Percentiles rank a stretch among this genome's conserved stretches.
Conservation (phyloP, 2,888 invertebrate species). For the Agrochola lota region DNA sequence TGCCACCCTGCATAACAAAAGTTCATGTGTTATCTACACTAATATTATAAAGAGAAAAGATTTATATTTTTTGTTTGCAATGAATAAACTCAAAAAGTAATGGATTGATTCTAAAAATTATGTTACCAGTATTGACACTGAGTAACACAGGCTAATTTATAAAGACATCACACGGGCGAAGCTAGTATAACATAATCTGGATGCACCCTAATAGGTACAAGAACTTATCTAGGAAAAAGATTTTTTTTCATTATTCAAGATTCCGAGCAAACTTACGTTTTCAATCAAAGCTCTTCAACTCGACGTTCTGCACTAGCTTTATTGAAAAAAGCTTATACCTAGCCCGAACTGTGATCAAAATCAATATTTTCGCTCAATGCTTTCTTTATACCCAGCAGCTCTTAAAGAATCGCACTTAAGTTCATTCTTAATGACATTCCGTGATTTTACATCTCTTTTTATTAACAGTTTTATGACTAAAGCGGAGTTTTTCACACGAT, state of each 20-base stretch:
- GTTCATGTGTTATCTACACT: too few species aligned
- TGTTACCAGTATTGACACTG: too few species aligned
- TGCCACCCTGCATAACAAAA: too few species aligned
- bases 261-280: slow-evolving; percentile 16
- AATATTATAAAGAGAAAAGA: too few species aligned
- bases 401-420: slow-evolving; percentile 15
- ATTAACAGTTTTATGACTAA: slow-evolving; percentile 48
- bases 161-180: too few species aligned
- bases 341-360: slow-evolving; percentile 41
- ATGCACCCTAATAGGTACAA: too few species aligned
- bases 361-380: slow-evolving; percentile 13
- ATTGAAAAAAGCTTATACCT: slow-evolving; percentile 37
- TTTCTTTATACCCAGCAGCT: slow-evolving; percentile 15
- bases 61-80: too few species aligned
- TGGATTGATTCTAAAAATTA: too few species aligned
- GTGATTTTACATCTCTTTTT: slow-evolving; percentile 49
- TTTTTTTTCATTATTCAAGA: slow-evolving; percentile 9
- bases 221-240: too few species aligned
- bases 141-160: too few species aligned
- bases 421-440: slow-evolving; percentile 36
- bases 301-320: slow-evolving; percentile 13
- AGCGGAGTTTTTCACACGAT: slow-evolving; percentile 56
- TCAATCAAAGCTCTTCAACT: slow-evolving; percentile 33
- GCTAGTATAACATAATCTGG: too few species aligned
- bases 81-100: too few species aligned